Evolutionary conservation across 2,797 vertebrate genomes (phyloP).

Genomic region (Scleropages formosus): DNA sequence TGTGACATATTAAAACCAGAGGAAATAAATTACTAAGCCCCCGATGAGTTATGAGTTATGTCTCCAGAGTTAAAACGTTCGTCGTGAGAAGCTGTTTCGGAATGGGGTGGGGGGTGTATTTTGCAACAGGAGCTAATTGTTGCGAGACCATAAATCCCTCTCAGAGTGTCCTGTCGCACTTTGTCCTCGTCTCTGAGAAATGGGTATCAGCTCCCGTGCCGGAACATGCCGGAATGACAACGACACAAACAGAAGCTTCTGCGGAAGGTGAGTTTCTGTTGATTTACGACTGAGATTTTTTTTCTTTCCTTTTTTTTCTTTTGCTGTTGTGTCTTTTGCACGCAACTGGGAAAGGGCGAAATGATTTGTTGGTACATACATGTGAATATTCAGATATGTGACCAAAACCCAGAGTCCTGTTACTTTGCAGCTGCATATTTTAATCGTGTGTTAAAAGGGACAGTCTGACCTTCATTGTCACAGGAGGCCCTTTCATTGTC

Average conservation of each 20-base stretch:
- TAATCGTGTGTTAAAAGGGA: too few species aligned
- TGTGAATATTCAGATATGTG: neutral
- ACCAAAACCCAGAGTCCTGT: neutral
- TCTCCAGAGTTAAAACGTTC: constrained; percentile 76
- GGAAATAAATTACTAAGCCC: constrained; percentile 89
- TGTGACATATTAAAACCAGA: constrained; percentile 98
- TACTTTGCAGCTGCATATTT: too few species aligned
- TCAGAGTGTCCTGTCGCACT: too few species aligned
- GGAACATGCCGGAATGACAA: neutral
- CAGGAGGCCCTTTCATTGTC: neutral
- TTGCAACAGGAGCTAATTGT: constrained; percentile 72
- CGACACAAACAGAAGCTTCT: neutral
- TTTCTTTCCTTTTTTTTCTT: too few species aligned
- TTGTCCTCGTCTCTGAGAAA: neutral
- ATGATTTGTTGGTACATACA: constrained; percentile 5
- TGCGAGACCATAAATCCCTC: constrained; percentile 47
- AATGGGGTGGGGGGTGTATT: constrained; percentile 9
- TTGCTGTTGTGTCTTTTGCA: neutral
- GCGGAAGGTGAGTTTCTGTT: too few species aligned
- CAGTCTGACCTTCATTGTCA: too few species aligned
- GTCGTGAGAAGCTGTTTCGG: constrained; percentile 63
- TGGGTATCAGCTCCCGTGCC: neutral
- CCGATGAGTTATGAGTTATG: constrained; percentile 91
- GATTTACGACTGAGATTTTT: too few species aligned
- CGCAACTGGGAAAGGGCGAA: too few species aligned